Evolutionary conservation across 1,140 invertebrate genomes (phyloP), one percentile per base, ranked within the genome.

Genomic region (Chymomyza costata): DNA sequence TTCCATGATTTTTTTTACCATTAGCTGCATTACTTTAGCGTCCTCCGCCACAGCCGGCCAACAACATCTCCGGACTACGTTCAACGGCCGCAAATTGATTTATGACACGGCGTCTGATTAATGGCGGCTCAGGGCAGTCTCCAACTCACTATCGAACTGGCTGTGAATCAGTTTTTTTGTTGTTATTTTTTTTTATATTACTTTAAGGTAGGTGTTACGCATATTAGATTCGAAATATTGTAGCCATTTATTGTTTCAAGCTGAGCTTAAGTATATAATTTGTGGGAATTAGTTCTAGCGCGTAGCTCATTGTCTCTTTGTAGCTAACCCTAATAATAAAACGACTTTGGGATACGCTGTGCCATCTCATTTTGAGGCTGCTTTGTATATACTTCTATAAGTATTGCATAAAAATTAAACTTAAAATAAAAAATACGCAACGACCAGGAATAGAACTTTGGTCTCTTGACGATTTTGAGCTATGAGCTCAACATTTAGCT

Each of bases 181-280:
- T n/a, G n/a, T n/a, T n/a, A n/a, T n/a, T n/a, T n/a, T n/a, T n/a
- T n/a, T n/a, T n/a, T n/a, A n/a, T n/a, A n/a, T n/a, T n/a, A n/a
- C 58, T 56, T 51, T 14, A 44, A 67, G 80, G 54, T 78, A 78
- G 71, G 71, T 78, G 71, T 78, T 78, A 78, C 73, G 62, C 73
- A 67, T 63, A 78, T 78, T 76, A 76, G 51, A 51, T 37, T 11
- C 14, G 8, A 25, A 25, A 25, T 25, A 25, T 25, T 3, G 21
- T 31, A 38, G 63, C 8, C 18, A 28, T 32, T 40, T 61, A 70
- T 69, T 70, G n/a, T n/a, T 53, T 40, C 45, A 64, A 40, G 43
- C 16, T 30, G 16, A 47, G 51, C 52, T 73, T 73, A 73, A 51
- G 30, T 30, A 35, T 8, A 3, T 63, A 67, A 73, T 73, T 73